Evolutionary conservation across 2,888 invertebrate genomes (phyloP).

Genomic region (Megalurothrips usitatus): DNA sequence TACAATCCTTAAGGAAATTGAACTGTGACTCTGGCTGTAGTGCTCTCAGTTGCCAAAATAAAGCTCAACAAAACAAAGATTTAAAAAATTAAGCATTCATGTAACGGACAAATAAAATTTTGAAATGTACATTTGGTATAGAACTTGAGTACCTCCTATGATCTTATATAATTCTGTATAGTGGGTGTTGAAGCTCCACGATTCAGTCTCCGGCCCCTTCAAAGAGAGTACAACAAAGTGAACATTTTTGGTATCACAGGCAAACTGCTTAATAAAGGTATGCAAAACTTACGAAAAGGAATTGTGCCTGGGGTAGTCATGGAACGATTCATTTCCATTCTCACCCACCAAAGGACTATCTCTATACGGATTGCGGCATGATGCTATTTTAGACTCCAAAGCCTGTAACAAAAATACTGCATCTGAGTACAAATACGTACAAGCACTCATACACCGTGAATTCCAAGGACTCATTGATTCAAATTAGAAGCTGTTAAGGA

Average conservation of each 20-base stretch:
- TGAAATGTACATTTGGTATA: neutral
- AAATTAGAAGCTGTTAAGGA: too few species aligned
- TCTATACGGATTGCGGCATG: slow-evolving; percentile 36
- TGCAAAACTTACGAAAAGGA: slow-evolving; percentile 3
- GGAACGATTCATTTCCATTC: slow-evolving; percentile 35
- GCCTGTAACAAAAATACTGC: slow-evolving; percentile 51
- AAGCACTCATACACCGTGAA: too few species aligned
- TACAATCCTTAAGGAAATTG: neutral
- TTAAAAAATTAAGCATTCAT: neutral
- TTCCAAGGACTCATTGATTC: too few species aligned
- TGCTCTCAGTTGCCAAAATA: neutral
- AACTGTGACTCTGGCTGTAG: neutral
- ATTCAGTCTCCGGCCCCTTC: slow-evolving; percentile 37
- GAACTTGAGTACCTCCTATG: slow-evolving; percentile 33
- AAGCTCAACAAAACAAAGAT: neutral
- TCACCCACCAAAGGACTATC: slow-evolving; percentile 35
- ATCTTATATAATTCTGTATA: slow-evolving; percentile 38
- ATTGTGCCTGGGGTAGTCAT: slow-evolving; percentile 12
- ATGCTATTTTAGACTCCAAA: slow-evolving; percentile 62
- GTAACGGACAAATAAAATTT: neutral
- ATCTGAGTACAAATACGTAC: slow-evolving; percentile 42
- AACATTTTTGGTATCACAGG: too few species aligned
- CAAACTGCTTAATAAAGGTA: too few species aligned
- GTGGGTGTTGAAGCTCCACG: slow-evolving; percentile 39
- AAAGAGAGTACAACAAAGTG: slow-evolving; percentile 22